These are phyloP conservation scores for Typhlomys cinereus DNA, from an alignment of 2,113 vertebrate genomes.

Conservation along the genomic window DNA sequence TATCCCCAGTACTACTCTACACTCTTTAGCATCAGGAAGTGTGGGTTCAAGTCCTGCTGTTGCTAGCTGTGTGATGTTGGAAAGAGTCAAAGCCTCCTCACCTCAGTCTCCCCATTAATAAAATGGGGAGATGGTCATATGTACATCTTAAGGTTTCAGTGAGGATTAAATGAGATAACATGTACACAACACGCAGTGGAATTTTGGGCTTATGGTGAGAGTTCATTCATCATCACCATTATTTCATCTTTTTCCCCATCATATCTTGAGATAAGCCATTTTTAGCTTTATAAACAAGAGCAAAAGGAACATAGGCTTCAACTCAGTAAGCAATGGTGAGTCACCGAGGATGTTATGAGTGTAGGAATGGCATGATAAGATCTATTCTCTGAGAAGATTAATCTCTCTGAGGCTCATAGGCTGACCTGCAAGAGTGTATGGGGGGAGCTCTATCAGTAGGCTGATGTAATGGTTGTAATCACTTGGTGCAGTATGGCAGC, in stretches of 20 bases:
- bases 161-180: not conserved
- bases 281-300: constrained; percentile 50
- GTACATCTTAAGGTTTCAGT: not conserved
- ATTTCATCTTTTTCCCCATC: constrained; percentile 40
- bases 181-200: accelerated
- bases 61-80: not conserved
- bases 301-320: constrained; percentile 50
- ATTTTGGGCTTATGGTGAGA: not conserved
- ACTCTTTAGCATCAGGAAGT: not conserved
- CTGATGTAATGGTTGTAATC: not conserved
- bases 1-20: not conserved
- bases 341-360: constrained; percentile 54
- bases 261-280: constrained; percentile 25
- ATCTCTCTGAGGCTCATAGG: constrained; percentile 46
- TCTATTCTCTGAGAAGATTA: constrained; percentile 53
- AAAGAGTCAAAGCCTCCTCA: not conserved
- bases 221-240: not conserved
- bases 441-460: not conserved
- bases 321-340: constrained; percentile 50
- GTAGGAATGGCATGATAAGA: constrained; percentile 38
- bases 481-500: not conserved
- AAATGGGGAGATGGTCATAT: not conserved
- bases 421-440: not conserved
- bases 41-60: not conserved
- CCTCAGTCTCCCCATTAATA: not conserved